Evolutionary conservation across 2,113 vertebrate species (phyloP), one percentile per base, ranked within the genome.

Genomic region (Callocephalon fimbriatum): DNA sequence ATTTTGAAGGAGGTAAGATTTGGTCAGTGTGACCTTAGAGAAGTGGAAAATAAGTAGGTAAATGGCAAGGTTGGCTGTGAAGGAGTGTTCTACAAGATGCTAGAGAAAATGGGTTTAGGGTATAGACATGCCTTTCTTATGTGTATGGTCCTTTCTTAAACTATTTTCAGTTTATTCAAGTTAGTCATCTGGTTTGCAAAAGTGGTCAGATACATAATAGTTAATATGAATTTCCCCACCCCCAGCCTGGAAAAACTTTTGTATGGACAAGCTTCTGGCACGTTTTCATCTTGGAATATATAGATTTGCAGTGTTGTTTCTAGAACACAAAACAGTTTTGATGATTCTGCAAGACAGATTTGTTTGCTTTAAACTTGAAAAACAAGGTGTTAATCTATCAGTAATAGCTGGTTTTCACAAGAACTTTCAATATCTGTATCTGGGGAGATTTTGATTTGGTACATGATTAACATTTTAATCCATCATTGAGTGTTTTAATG

Each of bases 351-450:
- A 91, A 56, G 48, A 67, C n/a, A 37, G 44, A 65, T 61, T 62
- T 0, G 7, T 84, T 91, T 90, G 72, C 68, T 89, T 94, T 93
- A 75, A 80, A 63, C 72, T 84, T 92, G 51, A 71, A 94, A 96
- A 97, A 58, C 29, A 83, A 92, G 72, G 47, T 95, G 66, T 78
- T 93, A 62, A 68, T 88, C 66, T 94, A 35, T 68, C 68, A 53
- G 37, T 71, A 93, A 32, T 27, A 67, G 42, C 47, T 93, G 29
- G 4, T 91, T 90, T 95, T 84, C 42, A 38, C 25, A 81, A 21
- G n/a, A 54, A 67, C 40, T 63, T 92, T 44, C 74, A 72, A 22
- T 91, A 74, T 56, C 54, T 78, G 19, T 78, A 38, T 82, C 54
- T 88, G 27, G 35, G 53, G 94, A 79, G 7, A 12, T 38, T 93